These are phyloP conservation scores for Prunella fulvescens DNA, from an alignment of 2,113 vertebrate species.

Conservation along the genomic window DNA sequence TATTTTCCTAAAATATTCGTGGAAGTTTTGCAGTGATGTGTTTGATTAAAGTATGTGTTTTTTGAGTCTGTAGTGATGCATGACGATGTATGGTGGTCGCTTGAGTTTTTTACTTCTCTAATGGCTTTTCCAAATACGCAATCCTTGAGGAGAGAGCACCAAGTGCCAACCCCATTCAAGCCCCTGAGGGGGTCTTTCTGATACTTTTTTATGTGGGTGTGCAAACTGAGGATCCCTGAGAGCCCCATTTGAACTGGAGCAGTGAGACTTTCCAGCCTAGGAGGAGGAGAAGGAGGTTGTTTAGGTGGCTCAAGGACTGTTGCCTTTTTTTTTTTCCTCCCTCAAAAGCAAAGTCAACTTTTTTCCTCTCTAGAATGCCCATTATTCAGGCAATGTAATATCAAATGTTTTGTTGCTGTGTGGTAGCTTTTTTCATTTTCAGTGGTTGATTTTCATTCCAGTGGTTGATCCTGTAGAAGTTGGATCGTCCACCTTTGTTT, in stretches of 20 bases:
- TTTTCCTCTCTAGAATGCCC: not conserved
- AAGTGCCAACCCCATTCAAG: not conserved
- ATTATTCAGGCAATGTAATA: not conserved
- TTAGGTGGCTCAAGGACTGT: not conserved
- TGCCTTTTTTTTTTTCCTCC: rapidly evolving
- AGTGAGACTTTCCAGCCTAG: not conserved
- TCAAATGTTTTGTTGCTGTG: not conserved
- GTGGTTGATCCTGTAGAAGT: not conserved
- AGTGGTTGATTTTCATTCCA: not conserved
- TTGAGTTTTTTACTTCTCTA: not conserved
- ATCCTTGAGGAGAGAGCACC: not conserved
- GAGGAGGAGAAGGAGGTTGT: not conserved
- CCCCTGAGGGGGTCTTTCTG: not conserved
- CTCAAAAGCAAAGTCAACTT: not conserved
- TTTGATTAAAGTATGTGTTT: not conserved
- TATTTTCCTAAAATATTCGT: not conserved
- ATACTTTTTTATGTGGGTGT: not conserved
- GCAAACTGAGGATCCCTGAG: not conserved
- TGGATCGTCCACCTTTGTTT: not conserved
- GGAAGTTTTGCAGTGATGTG: not conserved
- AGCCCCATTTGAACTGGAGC: not conserved
- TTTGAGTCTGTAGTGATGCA: rapidly evolving
- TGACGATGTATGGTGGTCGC: not conserved
- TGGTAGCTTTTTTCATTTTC: not conserved
- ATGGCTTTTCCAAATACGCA: not conserved